phyloP scores from a whole-genome alignment of 2,113 vertebrate genomes.

The Toxotes chatareus region DNA sequence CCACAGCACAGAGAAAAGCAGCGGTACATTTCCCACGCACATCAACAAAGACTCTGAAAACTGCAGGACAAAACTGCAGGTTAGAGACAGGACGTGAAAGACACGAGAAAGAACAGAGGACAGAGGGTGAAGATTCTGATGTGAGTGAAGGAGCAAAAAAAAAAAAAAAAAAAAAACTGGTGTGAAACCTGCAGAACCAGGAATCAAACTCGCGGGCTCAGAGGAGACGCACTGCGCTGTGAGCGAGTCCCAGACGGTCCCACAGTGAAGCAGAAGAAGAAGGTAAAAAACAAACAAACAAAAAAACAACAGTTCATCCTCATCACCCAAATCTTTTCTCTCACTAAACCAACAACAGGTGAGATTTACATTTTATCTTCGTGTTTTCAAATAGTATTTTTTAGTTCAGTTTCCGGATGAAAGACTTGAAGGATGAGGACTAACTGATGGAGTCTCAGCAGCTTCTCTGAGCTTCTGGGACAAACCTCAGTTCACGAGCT shows the following conservation, averaged over 20 bases:
- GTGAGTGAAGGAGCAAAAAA: background rate
- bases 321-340: no score
- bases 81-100: background rate
- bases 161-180: background rate
- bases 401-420: background rate
- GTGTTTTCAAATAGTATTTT: background rate
- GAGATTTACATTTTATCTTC: background rate
- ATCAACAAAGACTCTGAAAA: no score
- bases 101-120: background rate
- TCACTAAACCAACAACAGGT: background rate
- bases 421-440: no score
- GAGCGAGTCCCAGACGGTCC: no score
- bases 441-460: no score
- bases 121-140: background rate
- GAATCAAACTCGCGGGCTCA: no score
- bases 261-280: no score
- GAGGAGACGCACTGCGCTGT: no score
- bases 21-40: background rate
- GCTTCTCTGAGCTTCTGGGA: no score
- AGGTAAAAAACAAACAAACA: no score
- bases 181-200: background rate
- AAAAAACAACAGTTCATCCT: no score
- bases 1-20: background rate
- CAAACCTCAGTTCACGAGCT: no score
- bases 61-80: background rate